Percentiles rank a stretch among this genome's conserved stretches.
Evolutionary conservation across 2,113 vertebrate genomes (phyloP).

Genomic region (Oceanites oceanicus): DNA sequence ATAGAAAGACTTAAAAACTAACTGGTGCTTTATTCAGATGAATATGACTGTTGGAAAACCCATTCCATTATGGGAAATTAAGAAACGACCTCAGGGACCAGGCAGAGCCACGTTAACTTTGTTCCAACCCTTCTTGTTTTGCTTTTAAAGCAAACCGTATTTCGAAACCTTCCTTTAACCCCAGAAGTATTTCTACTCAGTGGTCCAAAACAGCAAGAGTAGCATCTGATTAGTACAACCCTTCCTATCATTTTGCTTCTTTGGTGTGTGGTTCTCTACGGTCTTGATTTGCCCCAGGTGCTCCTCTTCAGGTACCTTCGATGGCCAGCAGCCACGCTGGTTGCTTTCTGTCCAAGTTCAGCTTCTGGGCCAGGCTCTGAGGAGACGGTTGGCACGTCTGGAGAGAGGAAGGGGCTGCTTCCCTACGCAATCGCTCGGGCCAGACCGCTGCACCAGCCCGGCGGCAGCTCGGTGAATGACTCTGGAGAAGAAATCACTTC

Average conservation of each 20-base stretch:
- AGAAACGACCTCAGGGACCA: not conserved
- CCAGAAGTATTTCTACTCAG: not conserved
- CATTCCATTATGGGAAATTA: not conserved
- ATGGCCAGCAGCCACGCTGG: not conserved
- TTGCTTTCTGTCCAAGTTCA: not conserved
- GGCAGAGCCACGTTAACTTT: not conserved
- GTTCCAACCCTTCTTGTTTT: not conserved
- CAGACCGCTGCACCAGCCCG: too few relatives aligned
- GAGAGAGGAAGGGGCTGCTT: not conserved
- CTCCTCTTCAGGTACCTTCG: not conserved
- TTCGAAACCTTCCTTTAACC: not conserved
- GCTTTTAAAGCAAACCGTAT: not conserved
- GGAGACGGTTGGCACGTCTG: accelerated
- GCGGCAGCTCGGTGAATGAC: not conserved
- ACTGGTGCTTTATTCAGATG: not conserved
- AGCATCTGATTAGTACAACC: not conserved
- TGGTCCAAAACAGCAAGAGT: not conserved
- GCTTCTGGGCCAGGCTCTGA: not conserved
- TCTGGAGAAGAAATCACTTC: not conserved
- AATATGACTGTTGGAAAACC: not conserved
- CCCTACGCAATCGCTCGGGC: not conserved
- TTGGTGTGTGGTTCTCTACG: accelerated
- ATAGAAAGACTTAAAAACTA: not conserved
- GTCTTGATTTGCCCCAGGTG: accelerated
- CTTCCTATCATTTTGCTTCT: not conserved